Conservation (phyloP, 2,797 vertebrate genomes). For the Sciurus carolinensis region DNA sequence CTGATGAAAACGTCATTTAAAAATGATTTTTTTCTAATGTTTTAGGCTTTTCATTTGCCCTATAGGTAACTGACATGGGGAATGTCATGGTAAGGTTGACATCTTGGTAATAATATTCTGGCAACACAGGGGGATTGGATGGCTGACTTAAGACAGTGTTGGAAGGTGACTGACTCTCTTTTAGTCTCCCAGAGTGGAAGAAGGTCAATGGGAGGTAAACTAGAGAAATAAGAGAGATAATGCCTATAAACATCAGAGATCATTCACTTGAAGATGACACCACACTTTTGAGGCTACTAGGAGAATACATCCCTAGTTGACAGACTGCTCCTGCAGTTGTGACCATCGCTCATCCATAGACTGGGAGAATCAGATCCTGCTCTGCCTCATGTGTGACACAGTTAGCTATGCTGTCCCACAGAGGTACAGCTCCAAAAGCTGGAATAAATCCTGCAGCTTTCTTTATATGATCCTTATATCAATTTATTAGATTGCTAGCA, state of each 20-base stretch:
- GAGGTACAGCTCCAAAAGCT: neutral
- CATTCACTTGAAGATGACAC: neutral
- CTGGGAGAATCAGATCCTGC: neutral
- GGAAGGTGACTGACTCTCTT: constrained; percentile 64
- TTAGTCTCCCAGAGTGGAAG: constrained; percentile 28
- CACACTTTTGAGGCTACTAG: neutral
- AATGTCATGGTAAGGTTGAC: neutral
- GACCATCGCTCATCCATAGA: neutral
- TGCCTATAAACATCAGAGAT: constrained; percentile 42
- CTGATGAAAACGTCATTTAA: neutral
- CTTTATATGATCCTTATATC: neutral
- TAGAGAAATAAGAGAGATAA: neutral
- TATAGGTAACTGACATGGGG: neutral
- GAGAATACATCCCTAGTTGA: neutral
- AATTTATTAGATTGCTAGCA: neutral
- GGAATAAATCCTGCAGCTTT: neutral
- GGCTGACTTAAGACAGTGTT: neutral
- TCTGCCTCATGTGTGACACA: neutral
- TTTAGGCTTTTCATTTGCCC: neutral
- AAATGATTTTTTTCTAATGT: neutral
- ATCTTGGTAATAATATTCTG: neutral
- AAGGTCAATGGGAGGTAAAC: constrained; percentile 21
- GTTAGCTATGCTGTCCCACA: neutral
- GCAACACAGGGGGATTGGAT: constrained; percentile 48
- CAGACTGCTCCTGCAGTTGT: neutral